Evolutionary conservation across 2,113 vertebrate species (phyloP).

Genomic region (Morone chrysops): DNA sequence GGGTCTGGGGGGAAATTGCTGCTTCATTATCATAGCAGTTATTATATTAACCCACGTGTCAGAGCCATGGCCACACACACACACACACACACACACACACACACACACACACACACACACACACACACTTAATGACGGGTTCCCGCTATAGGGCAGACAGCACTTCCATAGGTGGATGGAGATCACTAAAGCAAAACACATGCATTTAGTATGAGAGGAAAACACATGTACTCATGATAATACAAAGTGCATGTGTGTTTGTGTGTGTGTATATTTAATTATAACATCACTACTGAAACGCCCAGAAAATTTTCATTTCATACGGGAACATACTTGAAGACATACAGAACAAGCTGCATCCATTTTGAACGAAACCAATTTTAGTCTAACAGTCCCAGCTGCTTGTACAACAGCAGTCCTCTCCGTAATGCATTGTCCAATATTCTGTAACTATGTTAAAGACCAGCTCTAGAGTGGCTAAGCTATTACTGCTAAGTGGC

Average conservation of each 20-base stretch:
- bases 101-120: conserved; percentile 32
- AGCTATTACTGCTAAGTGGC: conserved; percentile 68
- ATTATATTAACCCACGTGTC: conserved; percentile 76
- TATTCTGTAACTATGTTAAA: conserved; percentile 66
- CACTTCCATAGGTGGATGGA: conserved; percentile 43
- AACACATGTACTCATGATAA: neutral
- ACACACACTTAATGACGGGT: conserved; percentile 23
- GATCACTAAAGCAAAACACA: conserved; percentile 49
- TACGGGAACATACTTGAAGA: neutral
- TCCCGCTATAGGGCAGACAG: conserved; percentile 32
- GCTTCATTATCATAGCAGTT: conserved; percentile 80
- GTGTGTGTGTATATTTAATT: conserved; percentile 3
- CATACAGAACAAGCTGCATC: neutral
- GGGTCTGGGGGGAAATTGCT: conserved; percentile 66
- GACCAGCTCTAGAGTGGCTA: conserved; percentile 44
- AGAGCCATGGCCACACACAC: conserved; percentile 45
- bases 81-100: conserved; percentile 2
- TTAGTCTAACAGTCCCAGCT: conserved; percentile 14
- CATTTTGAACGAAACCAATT: conserved; percentile 35
- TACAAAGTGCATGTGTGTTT: neutral
- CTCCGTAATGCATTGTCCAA: conserved; percentile 56
- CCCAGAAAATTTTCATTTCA: neutral
- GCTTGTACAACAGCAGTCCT: conserved; percentile 12
- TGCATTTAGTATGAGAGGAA: conserved; percentile 31
- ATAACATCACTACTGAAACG: neutral